Conservation (phyloP, 1,140 invertebrate species). For the Eriosoma lanigerum region DNA sequence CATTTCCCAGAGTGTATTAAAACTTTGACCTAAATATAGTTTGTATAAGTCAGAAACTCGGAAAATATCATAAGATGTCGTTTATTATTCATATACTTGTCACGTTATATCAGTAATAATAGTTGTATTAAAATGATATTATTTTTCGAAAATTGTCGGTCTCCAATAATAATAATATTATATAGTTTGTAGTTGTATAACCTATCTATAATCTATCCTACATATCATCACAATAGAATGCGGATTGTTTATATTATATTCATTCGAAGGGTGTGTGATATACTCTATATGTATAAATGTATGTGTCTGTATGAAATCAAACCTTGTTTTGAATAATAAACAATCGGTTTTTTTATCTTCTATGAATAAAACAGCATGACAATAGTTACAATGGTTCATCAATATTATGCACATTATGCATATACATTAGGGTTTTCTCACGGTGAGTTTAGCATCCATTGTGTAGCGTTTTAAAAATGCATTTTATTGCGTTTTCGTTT, state of each 20-base stretch:
- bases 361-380: constrained; percentile 38
- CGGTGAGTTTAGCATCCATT: constrained; percentile 32
- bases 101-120: no score
- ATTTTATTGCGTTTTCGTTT: not conserved
- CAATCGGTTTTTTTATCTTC: constrained; percentile 25
- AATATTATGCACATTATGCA: constrained; percentile 16
- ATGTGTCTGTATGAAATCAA: constrained; percentile 4
- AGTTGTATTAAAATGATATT: no score
- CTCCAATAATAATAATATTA: no score
- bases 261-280: constrained; percentile 4
- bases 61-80: no score
- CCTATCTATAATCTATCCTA: no score
- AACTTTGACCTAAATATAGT: no score
- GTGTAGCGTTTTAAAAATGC: not conserved
- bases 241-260: not conserved
- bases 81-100: no score
- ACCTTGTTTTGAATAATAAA: constrained; percentile 19
- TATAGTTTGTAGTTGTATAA: no score
- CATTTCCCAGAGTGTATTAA: no score
- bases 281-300: not conserved
- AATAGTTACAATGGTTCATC: constrained; percentile 38
- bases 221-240: not conserved
- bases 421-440: constrained; percentile 16
- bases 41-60: no score
- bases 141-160: no score